Evolutionary conservation across 2,797 vertebrate species (phyloP).

Genomic region (Falco peregrinus): DNA sequence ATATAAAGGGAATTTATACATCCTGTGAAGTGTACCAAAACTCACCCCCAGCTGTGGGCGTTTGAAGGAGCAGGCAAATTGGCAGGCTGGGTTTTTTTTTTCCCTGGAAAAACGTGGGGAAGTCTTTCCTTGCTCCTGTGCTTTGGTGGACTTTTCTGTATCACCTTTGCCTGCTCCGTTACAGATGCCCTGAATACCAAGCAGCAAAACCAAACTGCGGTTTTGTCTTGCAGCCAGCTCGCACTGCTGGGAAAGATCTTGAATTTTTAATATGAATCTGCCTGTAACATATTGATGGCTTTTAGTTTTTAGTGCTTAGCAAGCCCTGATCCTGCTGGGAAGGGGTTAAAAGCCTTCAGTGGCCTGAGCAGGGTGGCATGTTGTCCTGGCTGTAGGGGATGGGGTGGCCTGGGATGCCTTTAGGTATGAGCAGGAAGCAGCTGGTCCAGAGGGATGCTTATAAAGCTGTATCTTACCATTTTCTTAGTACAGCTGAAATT

Average conservation of each 20-base stretch:
- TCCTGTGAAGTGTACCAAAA: neutral
- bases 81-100: neutral
- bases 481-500: neutral
- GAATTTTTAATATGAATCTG: neutral
- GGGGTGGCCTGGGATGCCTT: neutral
- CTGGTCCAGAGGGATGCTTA: neutral
- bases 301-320: neutral
- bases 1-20: neutral
- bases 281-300: neutral
- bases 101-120: neutral
- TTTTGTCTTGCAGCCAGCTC: neutral
- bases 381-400: neutral
- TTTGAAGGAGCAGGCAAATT: neutral
- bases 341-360: neutral
- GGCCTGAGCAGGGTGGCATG: fast-evolving
- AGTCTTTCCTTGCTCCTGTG: neutral
- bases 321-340: neutral
- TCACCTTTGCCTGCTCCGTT: neutral
- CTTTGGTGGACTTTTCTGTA: neutral
- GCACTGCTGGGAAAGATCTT: neutral
- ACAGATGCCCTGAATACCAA: neutral
- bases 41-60: neutral
- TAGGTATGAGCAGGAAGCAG: neutral
- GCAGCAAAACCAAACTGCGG: neutral
- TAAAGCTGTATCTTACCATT: neutral